Evolutionary conservation across 1,140 invertebrate species (phyloP).

Genomic region (Lepidurus couesii): DNA sequence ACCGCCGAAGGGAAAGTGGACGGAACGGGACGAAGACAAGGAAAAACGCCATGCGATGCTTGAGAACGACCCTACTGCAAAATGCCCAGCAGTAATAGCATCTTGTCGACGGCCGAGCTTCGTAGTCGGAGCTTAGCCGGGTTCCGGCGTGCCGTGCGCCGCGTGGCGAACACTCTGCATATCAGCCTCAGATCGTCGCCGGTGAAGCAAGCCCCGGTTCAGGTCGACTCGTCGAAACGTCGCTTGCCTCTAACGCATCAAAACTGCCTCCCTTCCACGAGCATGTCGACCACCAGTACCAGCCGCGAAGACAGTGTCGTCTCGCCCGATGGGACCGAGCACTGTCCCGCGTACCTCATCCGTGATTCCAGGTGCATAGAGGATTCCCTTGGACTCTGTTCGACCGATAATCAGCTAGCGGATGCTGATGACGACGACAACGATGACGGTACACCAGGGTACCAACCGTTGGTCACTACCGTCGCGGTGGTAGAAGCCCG

Average conservation of each 20-base stretch:
- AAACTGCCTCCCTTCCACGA: not conserved
- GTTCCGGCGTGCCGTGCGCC: slow-evolving; percentile 16
- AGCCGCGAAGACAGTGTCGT: not conserved
- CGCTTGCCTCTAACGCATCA: slow-evolving; percentile 17
- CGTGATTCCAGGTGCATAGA: not conserved
- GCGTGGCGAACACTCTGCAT: slow-evolving; percentile 24
- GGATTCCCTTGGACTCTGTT: not conserved
- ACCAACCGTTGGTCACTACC: not conserved
- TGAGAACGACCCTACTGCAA: not conserved
- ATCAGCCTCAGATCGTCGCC: not conserved
- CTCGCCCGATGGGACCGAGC: not conserved
- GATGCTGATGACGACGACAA: no score
- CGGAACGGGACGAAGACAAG: not conserved
- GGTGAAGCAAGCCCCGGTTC: not conserved
- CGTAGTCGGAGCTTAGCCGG: not conserved
- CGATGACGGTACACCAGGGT: not conserved
- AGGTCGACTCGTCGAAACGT: not conserved
- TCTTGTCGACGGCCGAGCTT: not conserved
- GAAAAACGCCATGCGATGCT: not conserved
- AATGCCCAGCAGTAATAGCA: not conserved
- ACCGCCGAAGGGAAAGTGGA: not conserved
- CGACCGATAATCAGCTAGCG: no score
- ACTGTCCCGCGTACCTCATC: not conserved
- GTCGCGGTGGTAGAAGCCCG: not conserved
- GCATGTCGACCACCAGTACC: not conserved